phyloP scores from a whole-genome alignment of 2,888 invertebrate species.

The Lutraria lutraria region DNA sequence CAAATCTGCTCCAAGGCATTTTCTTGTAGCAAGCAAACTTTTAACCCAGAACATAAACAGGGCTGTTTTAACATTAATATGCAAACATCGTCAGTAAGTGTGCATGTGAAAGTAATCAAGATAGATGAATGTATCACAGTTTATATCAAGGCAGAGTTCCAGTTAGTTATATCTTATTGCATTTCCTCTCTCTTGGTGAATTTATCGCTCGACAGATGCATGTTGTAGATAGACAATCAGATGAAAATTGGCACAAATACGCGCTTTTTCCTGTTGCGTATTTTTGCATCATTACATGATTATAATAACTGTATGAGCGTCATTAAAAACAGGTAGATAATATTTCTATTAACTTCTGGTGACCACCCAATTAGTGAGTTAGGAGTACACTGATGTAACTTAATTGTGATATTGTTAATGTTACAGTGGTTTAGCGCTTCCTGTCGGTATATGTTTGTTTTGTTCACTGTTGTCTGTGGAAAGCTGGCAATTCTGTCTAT shows the following conservation, averaged over 20 bases:
- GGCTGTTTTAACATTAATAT: slow-evolving; percentile 12
- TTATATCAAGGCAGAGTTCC: slow-evolving; percentile 17
- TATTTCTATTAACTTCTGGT: neutral
- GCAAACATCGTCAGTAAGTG: neutral
- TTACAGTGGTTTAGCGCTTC: no score
- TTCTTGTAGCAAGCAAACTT: neutral
- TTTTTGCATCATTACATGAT: slow-evolving; percentile 13
- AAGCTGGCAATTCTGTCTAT: no score
- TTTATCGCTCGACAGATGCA: slow-evolving; percentile 6
- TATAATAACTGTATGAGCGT: neutral
- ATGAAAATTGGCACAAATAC: slow-evolving; percentile 22
- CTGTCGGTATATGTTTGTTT: no score
- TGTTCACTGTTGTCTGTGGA: no score
- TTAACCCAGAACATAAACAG: neutral
- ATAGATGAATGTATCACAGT: neutral
- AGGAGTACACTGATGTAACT: neutral
- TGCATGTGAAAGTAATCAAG: neutral
- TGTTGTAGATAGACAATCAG: neutral
- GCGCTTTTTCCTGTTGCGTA: neutral
- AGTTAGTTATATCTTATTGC: slow-evolving; percentile 17
- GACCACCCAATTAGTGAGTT: neutral
- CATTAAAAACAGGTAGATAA: neutral
- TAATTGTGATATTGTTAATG: no score
- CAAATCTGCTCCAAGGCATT: neutral
- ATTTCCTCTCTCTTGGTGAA: neutral